Evolutionary conservation across 2,888 invertebrate species (phyloP).

Genomic region (Harmothoe impar): DNA sequence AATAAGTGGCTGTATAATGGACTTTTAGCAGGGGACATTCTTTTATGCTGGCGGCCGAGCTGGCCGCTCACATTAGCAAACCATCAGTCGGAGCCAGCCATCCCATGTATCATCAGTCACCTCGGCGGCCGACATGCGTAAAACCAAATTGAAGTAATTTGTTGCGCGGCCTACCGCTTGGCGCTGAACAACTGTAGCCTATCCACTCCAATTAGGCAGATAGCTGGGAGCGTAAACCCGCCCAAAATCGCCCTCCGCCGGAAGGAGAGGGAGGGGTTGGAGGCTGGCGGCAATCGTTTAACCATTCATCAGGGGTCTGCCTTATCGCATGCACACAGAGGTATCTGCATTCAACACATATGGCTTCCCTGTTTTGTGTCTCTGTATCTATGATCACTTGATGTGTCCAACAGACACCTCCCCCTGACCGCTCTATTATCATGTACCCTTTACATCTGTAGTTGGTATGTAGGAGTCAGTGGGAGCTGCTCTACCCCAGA

Average conservation of each 20-base stretch:
- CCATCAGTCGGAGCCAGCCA: background rate
- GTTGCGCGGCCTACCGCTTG: slow-evolving; percentile 4
- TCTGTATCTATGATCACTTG: background rate
- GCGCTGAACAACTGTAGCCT: slow-evolving; percentile 48
- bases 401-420: too few species aligned
- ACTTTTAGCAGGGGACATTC: slow-evolving; percentile 50
- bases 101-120: slow-evolving; percentile 50
- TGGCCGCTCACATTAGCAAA: slow-evolving; percentile 21
- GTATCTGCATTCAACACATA: background rate
- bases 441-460: too few species aligned
- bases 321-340: background rate
- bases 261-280: background rate
- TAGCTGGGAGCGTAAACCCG: slow-evolving; percentile 28
- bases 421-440: too few species aligned
- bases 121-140: slow-evolving; percentile 27
- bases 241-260: slow-evolving; percentile 25
- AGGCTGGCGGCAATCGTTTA: slow-evolving; percentile 6
- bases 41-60: slow-evolving; percentile 31
- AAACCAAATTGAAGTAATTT: slow-evolving; percentile 58
- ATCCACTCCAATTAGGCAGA: slow-evolving; percentile 49
- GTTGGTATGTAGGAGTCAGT: too few species aligned
- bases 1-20: slow-evolving; percentile 55
- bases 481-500: too few species aligned
- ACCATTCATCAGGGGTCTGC: background rate
- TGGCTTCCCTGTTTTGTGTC: background rate